Base-by-base conservation (phyloP, 2,888 invertebrate genomes). In the Euclidia mi region DNA sequence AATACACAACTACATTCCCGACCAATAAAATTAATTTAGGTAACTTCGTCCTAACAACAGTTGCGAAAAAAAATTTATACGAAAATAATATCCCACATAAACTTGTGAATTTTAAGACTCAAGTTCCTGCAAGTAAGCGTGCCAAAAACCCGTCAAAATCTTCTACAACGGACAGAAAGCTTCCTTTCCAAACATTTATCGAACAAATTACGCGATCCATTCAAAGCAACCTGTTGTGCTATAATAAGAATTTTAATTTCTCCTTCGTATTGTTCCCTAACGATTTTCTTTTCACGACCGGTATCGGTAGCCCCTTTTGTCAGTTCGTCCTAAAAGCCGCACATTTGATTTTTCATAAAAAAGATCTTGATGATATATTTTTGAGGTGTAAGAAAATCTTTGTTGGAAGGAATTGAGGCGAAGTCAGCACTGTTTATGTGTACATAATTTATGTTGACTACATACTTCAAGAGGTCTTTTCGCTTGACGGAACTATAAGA, bases 231-330 rank as follows among this genome's bases (percentile, higher is more conserved):
- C 71, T 71, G 71, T 71, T 71, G 68, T 71, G 56, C 42, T 51
- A 56, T 56, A 71, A 57, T 68, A 68, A n/a, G n/a, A n/a, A 71
- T 71, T 71, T 65, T 65, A 71, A 71, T 71, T 65, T 60, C 59
- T 65, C 37, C 37, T 20, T 17, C 20, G 50, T 14, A 62, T 68
- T 71, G 68, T 71, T 29, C 50, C 3, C 44, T 65, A 65, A 71
- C 59, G 65, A 65, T 68, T 68, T 65, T 68, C 58, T 47, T 56
- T 68, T 62, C 11, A 25, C 20, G 20, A 29, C 35, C 28, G n/a
- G 50, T 46, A 68, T 67, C 50, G 58, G 48, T 37, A 52, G 41
- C 49, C 50, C 42, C 71, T 67, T 70, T 71, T 71, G 67, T 71
- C 47, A 65, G 56, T 38, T 17, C 37, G 11, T 37, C 17, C 56